Conservation (phyloP, 2,113 vertebrate species). For the Ivindomyrus marchei region DNA sequence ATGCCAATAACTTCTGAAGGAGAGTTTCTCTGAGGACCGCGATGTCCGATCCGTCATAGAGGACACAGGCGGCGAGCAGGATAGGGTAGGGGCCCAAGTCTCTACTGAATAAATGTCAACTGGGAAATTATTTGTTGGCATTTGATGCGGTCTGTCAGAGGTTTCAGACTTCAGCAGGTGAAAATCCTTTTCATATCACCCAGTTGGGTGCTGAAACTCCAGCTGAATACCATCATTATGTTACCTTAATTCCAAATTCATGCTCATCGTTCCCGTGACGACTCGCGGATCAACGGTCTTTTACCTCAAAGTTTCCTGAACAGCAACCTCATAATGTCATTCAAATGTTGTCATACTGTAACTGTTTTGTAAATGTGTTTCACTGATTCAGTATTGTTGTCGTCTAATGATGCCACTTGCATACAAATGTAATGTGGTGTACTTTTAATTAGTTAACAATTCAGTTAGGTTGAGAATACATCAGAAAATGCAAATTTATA, state of each 20-base stretch:
- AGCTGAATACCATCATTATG: not conserved
- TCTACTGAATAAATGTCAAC: slow-evolving; percentile 11
- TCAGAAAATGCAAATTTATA: not conserved
- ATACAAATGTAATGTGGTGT: not conserved
- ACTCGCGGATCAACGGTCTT: not conserved
- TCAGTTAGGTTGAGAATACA: not conserved
- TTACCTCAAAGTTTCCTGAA: not conserved
- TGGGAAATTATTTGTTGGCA: not conserved
- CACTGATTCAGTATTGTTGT: not conserved
- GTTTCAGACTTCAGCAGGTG: not conserved
- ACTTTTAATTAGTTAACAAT: not conserved
- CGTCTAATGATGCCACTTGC: not conserved
- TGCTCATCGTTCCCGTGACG: not conserved
- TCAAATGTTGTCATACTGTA: not conserved
- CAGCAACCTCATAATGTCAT: not conserved
- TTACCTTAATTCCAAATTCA: not conserved
- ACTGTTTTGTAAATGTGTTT: not conserved
- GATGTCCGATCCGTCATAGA: not conserved
- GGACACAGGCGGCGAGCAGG: not conserved
- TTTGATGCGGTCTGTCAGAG: not conserved
- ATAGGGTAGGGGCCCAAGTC: not conserved
- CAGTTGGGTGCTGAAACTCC: not conserved
- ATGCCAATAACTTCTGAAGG: slow-evolving; percentile 42
- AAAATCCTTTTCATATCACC: not conserved
- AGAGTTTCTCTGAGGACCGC: slow-evolving; percentile 13